A percentile compares a stretch with the other conserved stretches of the same genome.
Conservation (phyloP, 2,113 vertebrate species). For the Ptyas mucosa region DNA sequence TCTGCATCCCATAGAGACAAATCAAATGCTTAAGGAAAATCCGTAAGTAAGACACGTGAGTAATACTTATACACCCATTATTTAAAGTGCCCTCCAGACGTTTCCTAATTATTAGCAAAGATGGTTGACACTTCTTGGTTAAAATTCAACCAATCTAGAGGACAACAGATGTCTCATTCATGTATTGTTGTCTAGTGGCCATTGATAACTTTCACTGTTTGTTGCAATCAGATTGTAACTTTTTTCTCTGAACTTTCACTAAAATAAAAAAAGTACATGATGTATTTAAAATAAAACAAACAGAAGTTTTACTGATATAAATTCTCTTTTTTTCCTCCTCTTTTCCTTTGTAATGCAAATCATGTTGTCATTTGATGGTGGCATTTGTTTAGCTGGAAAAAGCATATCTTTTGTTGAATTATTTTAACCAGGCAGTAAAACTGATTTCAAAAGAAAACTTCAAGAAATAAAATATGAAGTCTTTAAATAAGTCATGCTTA, state of each 20-base stretch:
- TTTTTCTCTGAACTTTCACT: background rate
- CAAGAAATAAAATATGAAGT: constrained; percentile 49
- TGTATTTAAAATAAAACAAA: constrained; percentile 23
- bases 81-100: background rate
- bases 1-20: background rate
- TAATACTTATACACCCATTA: background rate
- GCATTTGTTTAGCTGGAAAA: constrained; percentile 45
- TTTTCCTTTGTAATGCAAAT: constrained; percentile 19
- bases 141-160: background rate
- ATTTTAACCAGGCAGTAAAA: constrained; percentile 57
- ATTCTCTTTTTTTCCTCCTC: background rate
- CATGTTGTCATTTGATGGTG: constrained; percentile 35
- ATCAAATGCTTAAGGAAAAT: background rate
- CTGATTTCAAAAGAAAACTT: constrained; percentile 40
- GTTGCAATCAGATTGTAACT: background rate
- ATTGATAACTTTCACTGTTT: background rate
- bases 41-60: background rate
- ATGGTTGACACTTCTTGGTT: background rate
- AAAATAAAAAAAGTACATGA: constrained; percentile 4
- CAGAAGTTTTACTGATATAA: constrained; percentile 17
- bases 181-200: background rate
- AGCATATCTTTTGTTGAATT: constrained; percentile 48
- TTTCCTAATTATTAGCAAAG: background rate
- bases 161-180: background rate
- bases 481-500: constrained; percentile 53